Base-by-base conservation (phyloP, 2,888 invertebrate species). In the Lysandra bellargus region DNA sequence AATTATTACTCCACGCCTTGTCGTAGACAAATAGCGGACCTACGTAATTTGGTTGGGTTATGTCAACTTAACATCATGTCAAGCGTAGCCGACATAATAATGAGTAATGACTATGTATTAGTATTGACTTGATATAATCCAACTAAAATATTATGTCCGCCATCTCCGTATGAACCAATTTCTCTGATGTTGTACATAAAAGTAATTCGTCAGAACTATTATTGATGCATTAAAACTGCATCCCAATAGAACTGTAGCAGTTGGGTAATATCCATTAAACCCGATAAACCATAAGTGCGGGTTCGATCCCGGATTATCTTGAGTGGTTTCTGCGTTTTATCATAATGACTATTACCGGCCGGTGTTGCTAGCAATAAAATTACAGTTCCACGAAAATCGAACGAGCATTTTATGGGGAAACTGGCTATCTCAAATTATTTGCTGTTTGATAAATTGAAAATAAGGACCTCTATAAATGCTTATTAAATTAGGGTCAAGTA, bases 311-410 rank as follows among this genome's bases (percentile, higher is more conserved):
- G 61, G 49, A 77, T 81, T 83, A 83, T 83, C 83, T 80, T 74
- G 78, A 80, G 81, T 80, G 79, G 80, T 81, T 80, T 76, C 82
- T 82, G 82, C 77, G 61, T 78, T 81, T 83, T 83, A 83, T 83
- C 83, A 81, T 82, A 80, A 83, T 79, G 79, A 78, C 77, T 79
- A 69, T 78, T 79, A 79, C 79, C 79, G 75, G 75, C 40, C 76
- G 57, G 76, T 76, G 76, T 76, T 76, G 76, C 76, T 76, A 76
- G 33, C 33, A 14, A 53, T 76, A 76, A 76, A 76, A 30, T 57
- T 6, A 57, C 30, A 76, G 17, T 57, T 57, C 76, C 33, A 53
- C 53, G 17, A 76, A 76, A 53, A 57, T 76, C 76, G 33, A 69
- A 37, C 30, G 12, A 37, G 33, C 69, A 5, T 44, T 44, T 74